phyloP scores from a whole-genome alignment of 2,888 invertebrate species.

The Myopa tessellatipennis region DNA sequence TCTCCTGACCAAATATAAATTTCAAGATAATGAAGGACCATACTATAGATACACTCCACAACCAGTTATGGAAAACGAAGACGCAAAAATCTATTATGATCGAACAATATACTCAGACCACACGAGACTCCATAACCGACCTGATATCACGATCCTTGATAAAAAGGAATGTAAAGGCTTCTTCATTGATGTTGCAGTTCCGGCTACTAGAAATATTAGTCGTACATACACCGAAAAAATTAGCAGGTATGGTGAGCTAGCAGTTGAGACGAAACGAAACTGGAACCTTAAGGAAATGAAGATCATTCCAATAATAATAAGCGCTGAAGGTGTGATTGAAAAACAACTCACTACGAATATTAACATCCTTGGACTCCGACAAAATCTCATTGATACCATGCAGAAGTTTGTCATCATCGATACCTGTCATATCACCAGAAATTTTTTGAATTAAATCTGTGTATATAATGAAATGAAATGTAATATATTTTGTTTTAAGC shows the following conservation, averaged over 20 bases:
- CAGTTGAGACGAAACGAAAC: slow-evolving; percentile 25
- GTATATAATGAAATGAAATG: not conserved
- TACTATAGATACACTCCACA: slow-evolving; percentile 19
- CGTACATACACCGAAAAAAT: slow-evolving; percentile 32
- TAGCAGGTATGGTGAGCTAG: slow-evolving; percentile 31
- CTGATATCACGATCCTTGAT: too few species aligned
- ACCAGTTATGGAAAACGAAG: slow-evolving; percentile 23
- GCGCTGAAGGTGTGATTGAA: too few species aligned
- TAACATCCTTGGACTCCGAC: not conserved
- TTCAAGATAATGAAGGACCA: slow-evolving; percentile 2
- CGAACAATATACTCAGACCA: slow-evolving; percentile 34
- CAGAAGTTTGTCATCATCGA: slow-evolving; percentile 36
- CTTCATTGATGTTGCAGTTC: slow-evolving; percentile 35
- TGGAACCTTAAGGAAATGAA: slow-evolving; percentile 31
- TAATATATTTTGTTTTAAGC: slow-evolving; percentile 25
- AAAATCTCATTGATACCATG: slow-evolving; percentile 17
- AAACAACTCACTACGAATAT: not conserved
- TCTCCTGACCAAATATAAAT: too few species aligned
- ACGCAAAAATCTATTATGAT: slow-evolving; percentile 31
- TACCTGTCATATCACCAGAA: slow-evolving; percentile 35
- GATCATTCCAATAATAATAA: slow-evolving; percentile 37
- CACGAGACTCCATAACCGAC: slow-evolving; percentile 30
- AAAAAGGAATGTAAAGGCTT: slow-evolving; percentile 27
- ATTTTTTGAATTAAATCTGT: slow-evolving; percentile 31
- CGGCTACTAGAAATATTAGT: slow-evolving; percentile 27